Evolutionary conservation across 2,888 invertebrate species (phyloP).

Genomic region (Apocheima hispidaria): DNA sequence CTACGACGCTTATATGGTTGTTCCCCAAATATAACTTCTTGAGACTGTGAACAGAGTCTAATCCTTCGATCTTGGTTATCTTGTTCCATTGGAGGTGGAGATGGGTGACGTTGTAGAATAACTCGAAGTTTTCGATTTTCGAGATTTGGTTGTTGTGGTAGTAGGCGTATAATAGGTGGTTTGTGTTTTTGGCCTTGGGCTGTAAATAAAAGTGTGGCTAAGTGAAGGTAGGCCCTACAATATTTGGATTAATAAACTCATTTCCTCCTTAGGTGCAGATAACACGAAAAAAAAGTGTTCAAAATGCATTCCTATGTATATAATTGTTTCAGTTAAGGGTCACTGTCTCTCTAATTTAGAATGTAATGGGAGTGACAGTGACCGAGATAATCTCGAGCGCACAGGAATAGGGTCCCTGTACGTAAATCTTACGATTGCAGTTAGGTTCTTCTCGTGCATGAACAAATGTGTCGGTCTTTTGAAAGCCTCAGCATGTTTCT

Average conservation of each 20-base stretch:
- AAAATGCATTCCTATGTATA: no score
- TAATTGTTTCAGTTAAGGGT: no score
- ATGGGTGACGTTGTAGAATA: slow-evolving; percentile 88
- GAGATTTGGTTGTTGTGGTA: slow-evolving; percentile 93
- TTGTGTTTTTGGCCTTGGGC: slow-evolving; percentile 70
- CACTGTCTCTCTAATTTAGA: no score
- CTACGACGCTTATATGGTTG: slow-evolving; percentile 89
- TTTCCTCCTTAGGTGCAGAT: no score
- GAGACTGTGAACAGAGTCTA: slow-evolving; percentile 87
- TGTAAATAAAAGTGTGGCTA: slow-evolving; percentile 61
- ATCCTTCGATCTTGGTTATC: slow-evolving; percentile 89
- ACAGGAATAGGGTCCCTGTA: no score
- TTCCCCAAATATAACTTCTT: slow-evolving; percentile 92
- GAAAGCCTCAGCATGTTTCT: slow-evolving; percentile 58
- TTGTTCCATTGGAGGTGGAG: slow-evolving; percentile 92
- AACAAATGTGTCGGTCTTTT: slow-evolving; percentile 81
- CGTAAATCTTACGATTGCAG: slow-evolving; percentile 85
- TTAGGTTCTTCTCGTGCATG: slow-evolving; percentile 86
- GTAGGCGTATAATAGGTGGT: slow-evolving; percentile 88
- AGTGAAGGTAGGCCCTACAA: neutral
- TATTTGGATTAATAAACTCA: no score
- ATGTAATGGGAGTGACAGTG: no score
- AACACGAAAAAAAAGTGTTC: no score
- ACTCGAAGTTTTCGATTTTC: slow-evolving; percentile 90
- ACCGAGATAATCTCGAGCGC: no score